Evolutionary conservation across 2,797 vertebrate species (phyloP).

Genomic region (Podarcis siculus): DNA sequence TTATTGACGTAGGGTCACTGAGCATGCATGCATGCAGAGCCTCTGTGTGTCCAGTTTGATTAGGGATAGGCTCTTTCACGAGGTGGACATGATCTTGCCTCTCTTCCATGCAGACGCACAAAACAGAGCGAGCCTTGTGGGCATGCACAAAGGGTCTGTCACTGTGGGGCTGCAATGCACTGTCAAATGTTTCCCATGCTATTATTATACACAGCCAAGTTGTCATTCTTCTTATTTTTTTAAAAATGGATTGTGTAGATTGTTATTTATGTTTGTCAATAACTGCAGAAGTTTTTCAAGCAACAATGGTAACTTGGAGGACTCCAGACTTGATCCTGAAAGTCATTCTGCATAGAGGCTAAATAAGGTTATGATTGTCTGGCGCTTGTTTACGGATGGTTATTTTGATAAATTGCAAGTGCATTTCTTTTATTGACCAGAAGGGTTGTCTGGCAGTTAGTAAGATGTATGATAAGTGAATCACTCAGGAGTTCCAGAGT

Average conservation of each 20-base stretch:
- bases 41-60: not conserved
- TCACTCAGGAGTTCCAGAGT: conserved; percentile 20
- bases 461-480: conserved; percentile 41
- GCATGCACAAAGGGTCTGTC: not conserved
- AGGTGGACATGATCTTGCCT: not conserved
- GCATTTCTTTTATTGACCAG: conserved; percentile 45
- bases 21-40: no score
- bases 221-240: not conserved
- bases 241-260: not conserved
- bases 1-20: not conserved
- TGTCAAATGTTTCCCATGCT: not conserved
- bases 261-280: conserved; percentile 3
- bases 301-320: not conserved
- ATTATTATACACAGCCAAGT: not conserved
- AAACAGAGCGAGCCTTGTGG: not conserved
- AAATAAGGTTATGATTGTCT: conserved; percentile 27
- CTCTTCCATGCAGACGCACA: not conserved
- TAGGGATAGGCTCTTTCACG: not conserved
- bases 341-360: conserved; percentile 20
- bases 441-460: conserved; percentile 22
- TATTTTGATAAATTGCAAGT: conserved; percentile 44
- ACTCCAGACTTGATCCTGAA: conserved; percentile 16
- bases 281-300: not conserved
- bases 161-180: not conserved
- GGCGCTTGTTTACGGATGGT: not conserved